Percentiles rank a stretch among this genome's conserved stretches.
Evolutionary conservation across 30 jellyfish, hydroid and myxozoan species (phyloP).

Genomic region (Pseudorhiza aurosa): DNA sequence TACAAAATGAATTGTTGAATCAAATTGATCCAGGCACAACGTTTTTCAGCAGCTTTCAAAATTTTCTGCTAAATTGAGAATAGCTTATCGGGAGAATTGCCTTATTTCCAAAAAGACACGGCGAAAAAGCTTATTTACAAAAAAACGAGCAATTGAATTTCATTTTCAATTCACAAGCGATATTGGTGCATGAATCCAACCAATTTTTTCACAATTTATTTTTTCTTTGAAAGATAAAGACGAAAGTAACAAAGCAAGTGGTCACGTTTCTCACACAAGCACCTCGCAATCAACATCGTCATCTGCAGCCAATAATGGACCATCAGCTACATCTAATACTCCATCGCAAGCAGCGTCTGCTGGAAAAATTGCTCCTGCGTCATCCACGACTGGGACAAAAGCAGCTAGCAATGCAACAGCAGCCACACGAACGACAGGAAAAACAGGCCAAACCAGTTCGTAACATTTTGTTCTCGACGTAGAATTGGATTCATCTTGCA

Average conservation of each 20-base stretch:
- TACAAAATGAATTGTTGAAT: too few species aligned
- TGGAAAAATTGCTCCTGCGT: background rate
- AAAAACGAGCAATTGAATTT: too few species aligned
- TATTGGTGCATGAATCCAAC: too few species aligned
- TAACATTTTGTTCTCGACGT: too few species aligned
- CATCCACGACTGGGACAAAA: constrained; percentile 48
- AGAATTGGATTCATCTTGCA: background rate
- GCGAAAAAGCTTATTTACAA: too few species aligned
- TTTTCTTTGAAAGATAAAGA: constrained; percentile 19
- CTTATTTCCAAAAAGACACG: too few species aligned
- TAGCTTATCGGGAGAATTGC: too few species aligned
- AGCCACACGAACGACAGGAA: constrained; percentile 28
- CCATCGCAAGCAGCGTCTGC: background rate
- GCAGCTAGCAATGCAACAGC: constrained; percentile 78
- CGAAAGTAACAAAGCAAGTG: constrained; percentile 13
- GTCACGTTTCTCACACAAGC: background rate
- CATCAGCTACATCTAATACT: background rate
- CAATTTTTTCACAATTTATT: background rate
- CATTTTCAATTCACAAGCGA: too few species aligned
- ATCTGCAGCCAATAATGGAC: background rate
- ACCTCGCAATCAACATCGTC: constrained; percentile 1
- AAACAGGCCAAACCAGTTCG: constrained; percentile 65
- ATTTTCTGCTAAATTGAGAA: too few species aligned
- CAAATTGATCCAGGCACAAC: too few species aligned
- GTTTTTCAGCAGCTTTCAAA: too few species aligned